Percentiles rank a stretch among this genome's conserved stretches.
These are phyloP conservation scores for Potamarius usumacintae DNA, from an alignment of 2,113 vertebrate species.

Conservation along the genomic window DNA sequence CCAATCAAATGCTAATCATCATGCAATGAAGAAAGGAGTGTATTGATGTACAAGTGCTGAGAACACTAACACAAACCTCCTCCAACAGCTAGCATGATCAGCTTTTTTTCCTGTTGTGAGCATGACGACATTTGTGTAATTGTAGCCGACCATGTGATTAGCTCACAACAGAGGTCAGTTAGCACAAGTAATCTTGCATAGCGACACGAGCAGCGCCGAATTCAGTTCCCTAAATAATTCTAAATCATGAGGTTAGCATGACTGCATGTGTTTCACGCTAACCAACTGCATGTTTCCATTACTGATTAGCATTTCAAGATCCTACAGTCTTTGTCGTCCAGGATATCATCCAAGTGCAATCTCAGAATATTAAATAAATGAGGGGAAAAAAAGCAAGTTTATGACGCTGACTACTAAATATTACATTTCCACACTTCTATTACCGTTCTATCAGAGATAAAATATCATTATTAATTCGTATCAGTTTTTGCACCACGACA, in stretches of 20 bases:
- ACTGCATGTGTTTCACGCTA: not conserved
- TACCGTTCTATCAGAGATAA: not conserved
- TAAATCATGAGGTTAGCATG: not conserved
- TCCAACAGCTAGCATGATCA: not conserved
- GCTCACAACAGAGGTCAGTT: not conserved
- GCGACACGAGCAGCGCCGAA: not conserved
- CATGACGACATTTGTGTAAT: not conserved
- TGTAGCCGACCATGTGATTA: not conserved
- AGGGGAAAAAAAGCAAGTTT: not conserved
- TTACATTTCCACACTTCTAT: not conserved
- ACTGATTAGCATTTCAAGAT: not conserved
- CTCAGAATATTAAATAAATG: not conserved
- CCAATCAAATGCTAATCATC: not conserved
- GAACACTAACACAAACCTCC: not conserved
- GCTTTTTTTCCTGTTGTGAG: not conserved
- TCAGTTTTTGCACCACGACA: not conserved
- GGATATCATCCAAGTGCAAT: not conserved
- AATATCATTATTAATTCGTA: not conserved
- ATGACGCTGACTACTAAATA: not conserved
- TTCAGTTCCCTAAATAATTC: not conserved
- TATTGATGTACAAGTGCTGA: not conserved
- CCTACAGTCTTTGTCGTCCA: not conserved
- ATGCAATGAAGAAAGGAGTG: not conserved
- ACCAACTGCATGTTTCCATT: not conserved
- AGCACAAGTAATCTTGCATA: too few relatives aligned